Evolutionary conservation across 2,888 invertebrate species (phyloP), one percentile per base, ranked within the genome.

Genomic region (Agrenia bidenticulata): DNA sequence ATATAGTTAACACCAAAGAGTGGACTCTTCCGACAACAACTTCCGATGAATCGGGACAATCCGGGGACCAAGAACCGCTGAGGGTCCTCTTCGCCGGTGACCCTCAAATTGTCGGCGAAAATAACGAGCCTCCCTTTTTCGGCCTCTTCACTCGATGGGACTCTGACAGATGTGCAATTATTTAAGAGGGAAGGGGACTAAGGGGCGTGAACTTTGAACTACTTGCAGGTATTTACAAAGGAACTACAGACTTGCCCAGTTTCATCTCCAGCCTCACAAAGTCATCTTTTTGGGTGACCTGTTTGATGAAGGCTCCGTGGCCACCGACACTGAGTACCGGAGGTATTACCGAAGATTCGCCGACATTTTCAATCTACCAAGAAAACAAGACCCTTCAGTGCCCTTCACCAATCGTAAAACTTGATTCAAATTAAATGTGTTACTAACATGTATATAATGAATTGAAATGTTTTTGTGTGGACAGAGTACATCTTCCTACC

Each of bases 201-300:
- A 21, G 23, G 23, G 24, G 5, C 7, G 24, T 15, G 15, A 53
- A 4, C 24, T 53, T 53, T 53, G 15, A 21, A 15, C 53, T 53
- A 53, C 50, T 55, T 24, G 60, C 81, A 92, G 94, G 77, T 96
- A 89, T 80, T 80, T 96, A 61, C 81, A 83, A 39, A 87, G 88
- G 77, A 92, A 94, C 42, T 97, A 92, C 80, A 81, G 82, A 15
- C 83, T 85, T 72, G 94, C 89, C 1, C 79, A 87, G 41, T 80
- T 83, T 42, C 85, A 89, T 79, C 85, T 88, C 51, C 82, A 88
- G 73, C 96, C 97, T 9, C 87, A 96, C 80, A 84, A 92, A 15
- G 83, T 97, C 56, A 85, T 93, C 51, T 97, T 93, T 81, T 82
- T 98, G 63, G 98, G 98, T 1, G 98, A 98, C 81, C 82, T 97